phyloP scores from a whole-genome alignment of 2,888 invertebrate species.

The Silvanus unidentatus region DNA sequence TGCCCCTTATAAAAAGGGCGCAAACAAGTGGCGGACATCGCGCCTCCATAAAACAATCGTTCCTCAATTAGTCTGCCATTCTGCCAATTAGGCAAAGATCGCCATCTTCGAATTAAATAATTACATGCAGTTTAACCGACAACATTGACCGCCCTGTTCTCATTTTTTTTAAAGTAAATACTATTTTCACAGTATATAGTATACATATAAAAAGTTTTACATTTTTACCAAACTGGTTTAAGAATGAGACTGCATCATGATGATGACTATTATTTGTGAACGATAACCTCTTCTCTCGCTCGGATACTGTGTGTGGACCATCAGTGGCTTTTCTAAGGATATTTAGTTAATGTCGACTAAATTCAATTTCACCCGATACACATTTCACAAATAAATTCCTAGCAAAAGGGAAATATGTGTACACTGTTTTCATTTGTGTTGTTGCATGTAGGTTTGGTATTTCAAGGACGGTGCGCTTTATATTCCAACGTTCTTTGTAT shows the following conservation, averaged over 20 bases:
- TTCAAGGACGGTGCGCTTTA: not conserved
- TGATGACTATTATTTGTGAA: no score
- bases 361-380: no score
- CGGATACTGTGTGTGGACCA: no score
- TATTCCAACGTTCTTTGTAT: no score
- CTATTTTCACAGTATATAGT: not conserved
- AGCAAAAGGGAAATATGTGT: no score
- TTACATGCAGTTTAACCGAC: conserved; percentile 15
- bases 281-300: no score
- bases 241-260: not conserved
- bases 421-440: no score
- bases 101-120: conserved; percentile 21
- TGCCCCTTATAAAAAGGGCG: no score
- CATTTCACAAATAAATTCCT: no score
- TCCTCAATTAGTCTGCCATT: conserved; percentile 22
- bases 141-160: conserved; percentile 6
- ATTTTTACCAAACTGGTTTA: conserved; percentile 1
- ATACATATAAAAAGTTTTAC: no score
- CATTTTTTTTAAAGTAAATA: not conserved
- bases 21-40: conserved; percentile 7
- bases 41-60: conserved; percentile 23
- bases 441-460: conserved; percentile 2
- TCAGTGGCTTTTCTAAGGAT: no score
- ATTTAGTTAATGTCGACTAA: no score
- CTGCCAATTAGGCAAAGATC: conserved; percentile 19